Conservation (phyloP, 2,888 invertebrate species). For the Coremacera marginata region DNA sequence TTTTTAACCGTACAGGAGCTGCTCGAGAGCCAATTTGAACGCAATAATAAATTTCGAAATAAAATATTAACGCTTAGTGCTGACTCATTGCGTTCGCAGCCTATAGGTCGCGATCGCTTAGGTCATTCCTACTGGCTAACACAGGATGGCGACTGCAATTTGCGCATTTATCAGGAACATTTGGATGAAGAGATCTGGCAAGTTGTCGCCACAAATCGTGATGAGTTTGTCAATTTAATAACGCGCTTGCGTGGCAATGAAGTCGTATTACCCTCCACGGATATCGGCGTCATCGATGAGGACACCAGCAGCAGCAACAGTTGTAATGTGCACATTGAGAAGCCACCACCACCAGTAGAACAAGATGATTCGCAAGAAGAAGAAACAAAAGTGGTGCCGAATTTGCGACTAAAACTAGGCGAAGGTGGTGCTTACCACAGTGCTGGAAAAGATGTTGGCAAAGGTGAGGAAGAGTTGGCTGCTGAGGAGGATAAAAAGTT, state of each 20-base stretch:
- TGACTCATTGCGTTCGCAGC: slow-evolving; percentile 85
- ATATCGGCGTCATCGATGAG: slow-evolving; percentile 74
- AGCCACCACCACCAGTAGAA: slow-evolving; percentile 58
- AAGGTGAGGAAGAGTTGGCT: slow-evolving; percentile 49
- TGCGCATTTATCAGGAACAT: slow-evolving; percentile 94
- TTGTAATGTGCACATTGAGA: slow-evolving; percentile 52
- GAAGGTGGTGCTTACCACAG: slow-evolving; percentile 44
- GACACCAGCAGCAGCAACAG: slow-evolving; percentile 76
- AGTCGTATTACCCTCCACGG: slow-evolving; percentile 71
- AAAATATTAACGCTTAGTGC: slow-evolving; percentile 84
- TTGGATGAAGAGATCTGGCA: slow-evolving; percentile 97
- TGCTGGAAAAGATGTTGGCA: slow-evolving; percentile 40
- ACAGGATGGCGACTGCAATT: slow-evolving; percentile 87
- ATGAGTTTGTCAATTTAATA: slow-evolving; percentile 85
- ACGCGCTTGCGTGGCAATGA: slow-evolving; percentile 80
- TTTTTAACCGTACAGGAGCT: slow-evolving; percentile 76
- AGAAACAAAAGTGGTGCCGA: slow-evolving; percentile 67
- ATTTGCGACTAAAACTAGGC: slow-evolving; percentile 65
- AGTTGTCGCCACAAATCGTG: slow-evolving; percentile 87
- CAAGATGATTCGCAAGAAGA: slow-evolving; percentile 72
- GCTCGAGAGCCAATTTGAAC: slow-evolving; percentile 94
- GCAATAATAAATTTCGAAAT: slow-evolving; percentile 91
- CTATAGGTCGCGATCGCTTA: slow-evolving; percentile 90
- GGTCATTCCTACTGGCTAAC: slow-evolving; percentile 97
- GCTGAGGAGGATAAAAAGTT: slow-evolving; percentile 48